Conservation (phyloP, 2,797 vertebrate genomes). For the Florisuga fusca region DNA sequence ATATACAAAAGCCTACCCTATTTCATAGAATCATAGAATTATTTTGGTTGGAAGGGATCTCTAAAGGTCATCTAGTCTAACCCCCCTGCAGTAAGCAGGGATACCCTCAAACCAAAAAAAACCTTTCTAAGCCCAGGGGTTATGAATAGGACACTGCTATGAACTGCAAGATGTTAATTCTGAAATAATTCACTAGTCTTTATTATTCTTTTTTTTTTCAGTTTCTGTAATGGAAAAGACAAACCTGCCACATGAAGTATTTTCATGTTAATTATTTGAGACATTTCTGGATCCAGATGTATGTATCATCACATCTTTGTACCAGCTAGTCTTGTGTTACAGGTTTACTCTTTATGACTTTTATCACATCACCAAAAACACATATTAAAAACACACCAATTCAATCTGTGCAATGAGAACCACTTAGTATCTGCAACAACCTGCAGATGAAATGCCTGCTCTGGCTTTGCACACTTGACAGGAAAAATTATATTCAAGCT, state of each 20-base stretch:
- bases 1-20: not conserved
- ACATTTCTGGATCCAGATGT: not conserved
- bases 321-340: not conserved
- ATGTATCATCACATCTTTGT: not conserved
- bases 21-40: not conserved
- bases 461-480: not conserved
- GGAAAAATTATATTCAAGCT: constrained; percentile 11
- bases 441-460: not conserved
- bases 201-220: not conserved
- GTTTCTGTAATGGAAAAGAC: not conserved
- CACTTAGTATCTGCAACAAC: not conserved
- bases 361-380: constrained; percentile 51
- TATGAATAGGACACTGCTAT: not conserved
- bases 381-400: constrained; percentile 47
- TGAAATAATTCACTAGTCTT: not conserved
- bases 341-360: constrained; percentile 24
- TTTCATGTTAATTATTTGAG: constrained; percentile 24
- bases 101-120: not conserved
- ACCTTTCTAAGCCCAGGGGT: accelerated
- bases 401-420: not conserved
- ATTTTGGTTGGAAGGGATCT: too few species aligned
- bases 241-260: not conserved
- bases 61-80: too few species aligned
- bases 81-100: too few species aligned
- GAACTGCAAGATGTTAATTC: not conserved